Evolutionary conservation across 2,888 invertebrate species (phyloP).

Genomic region (Polyploca ridens): DNA sequence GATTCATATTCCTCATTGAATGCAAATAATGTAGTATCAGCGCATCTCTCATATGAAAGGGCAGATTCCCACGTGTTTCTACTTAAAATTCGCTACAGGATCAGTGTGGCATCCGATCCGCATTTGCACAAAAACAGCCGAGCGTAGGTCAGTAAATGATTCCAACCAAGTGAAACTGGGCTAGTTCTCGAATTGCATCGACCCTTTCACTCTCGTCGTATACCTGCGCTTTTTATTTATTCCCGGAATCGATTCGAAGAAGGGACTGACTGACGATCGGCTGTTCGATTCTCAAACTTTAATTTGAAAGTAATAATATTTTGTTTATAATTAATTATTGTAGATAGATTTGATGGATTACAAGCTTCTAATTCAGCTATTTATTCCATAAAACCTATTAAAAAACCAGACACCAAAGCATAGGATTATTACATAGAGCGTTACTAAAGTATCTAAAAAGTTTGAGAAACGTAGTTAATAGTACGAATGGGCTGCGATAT

Average conservation of each 20-base stretch:
- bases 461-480: conserved; percentile 58
- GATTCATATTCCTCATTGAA: conserved; percentile 42
- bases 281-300: conserved; percentile 61
- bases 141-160: conserved; percentile 68
- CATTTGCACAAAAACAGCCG: conserved; percentile 62
- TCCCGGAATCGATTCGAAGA: conserved; percentile 69
- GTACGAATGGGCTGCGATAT: conserved; percentile 73
- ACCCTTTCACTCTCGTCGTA: conserved; percentile 82
- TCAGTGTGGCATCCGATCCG: conserved; percentile 68
- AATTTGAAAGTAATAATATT: conserved; percentile 6
- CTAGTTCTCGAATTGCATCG: conserved; percentile 80
- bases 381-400: neutral
- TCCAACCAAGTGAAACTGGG: conserved; percentile 67
- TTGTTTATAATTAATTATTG: conserved; percentile 7
- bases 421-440: neutral
- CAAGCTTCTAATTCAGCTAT: neutral
- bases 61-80: conserved; percentile 79
- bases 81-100: conserved; percentile 68
- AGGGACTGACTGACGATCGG: conserved; percentile 42
- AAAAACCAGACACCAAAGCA: too few relatives aligned
- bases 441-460: conserved; percentile 19
- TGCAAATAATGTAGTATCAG: conserved; percentile 74
- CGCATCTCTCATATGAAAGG: conserved; percentile 54
- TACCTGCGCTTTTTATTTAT: conserved; percentile 81
- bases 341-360: neutral